Percentiles rank a stretch among this genome's conserved stretches.
Conservation (phyloP, 2,797 vertebrate species). For the Semaprochilodus insignis region DNA sequence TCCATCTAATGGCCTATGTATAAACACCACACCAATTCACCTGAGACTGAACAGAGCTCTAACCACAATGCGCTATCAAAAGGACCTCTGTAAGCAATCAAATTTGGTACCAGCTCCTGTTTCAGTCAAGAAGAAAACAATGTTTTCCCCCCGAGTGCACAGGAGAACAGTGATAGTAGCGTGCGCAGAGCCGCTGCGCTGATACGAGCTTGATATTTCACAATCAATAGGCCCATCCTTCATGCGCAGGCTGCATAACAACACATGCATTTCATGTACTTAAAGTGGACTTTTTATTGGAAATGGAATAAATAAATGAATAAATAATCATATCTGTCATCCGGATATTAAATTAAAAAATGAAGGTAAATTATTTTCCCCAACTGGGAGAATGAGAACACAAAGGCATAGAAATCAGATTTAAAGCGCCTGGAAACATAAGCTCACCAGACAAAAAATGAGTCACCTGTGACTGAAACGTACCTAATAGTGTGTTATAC, state of each 20-base stretch:
- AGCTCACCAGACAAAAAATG: too few species aligned
- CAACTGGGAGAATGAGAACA: too few species aligned
- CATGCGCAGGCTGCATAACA: conserved; percentile 1
- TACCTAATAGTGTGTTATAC: too few species aligned
- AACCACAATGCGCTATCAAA: conserved; percentile 13
- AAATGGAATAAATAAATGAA: too few species aligned
- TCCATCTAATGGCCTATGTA: conserved; percentile 49
- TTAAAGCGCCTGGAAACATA: too few species aligned
- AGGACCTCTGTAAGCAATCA: conserved; percentile 40
- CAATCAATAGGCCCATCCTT: not conserved
- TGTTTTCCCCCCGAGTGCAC: conserved; percentile 8
- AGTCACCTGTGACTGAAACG: too few species aligned
- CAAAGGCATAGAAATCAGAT: too few species aligned
- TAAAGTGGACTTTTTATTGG: too few species aligned
- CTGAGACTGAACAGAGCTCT: conserved; percentile 21
- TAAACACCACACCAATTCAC: conserved; percentile 42
- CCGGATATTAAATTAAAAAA: too few species aligned
- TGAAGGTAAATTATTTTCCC: too few species aligned
- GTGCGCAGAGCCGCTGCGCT: not conserved
- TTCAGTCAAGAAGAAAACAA: conserved; percentile 24
- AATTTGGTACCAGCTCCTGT: conserved; percentile 22
- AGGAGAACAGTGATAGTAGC: conserved; percentile 16
- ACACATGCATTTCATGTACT: not conserved
- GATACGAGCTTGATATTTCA: conserved; percentile 24
- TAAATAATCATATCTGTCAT: too few species aligned